Evolutionary conservation across 2,888 invertebrate genomes (phyloP), one percentile per base, ranked within the genome.

Genomic region (Frankliniella fusca): DNA sequence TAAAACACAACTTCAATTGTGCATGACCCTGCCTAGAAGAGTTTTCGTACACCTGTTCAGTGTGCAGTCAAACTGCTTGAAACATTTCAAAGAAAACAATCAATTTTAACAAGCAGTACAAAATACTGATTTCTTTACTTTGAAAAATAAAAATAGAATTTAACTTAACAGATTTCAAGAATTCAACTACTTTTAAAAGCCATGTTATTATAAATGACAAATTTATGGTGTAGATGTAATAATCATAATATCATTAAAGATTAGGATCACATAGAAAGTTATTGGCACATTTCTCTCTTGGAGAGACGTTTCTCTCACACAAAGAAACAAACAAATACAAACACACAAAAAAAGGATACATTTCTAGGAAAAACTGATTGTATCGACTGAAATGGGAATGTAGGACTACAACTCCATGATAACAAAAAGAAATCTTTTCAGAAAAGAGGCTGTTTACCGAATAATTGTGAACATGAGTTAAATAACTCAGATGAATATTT

Each of bases 41-140:
- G 27, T 18, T 76, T 12, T 27, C 1, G 70, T 76, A 76, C 27
- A 27, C 70, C 9, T 76, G 27, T 10, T 27, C 70, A 76, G 70
- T 76, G 27, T 10, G 70, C 70, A 76, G 70, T 76, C 27, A 76
- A 76, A 76, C 70, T 76, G 70, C 70, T 27, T 76, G 8, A 8
- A 70, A 70, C 70, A 23, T 70, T n/a, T 23, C 5, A 11, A 70
- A 70, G 23, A 70, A 76, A 76, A 27, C 27, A 76, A 54, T 54
- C 54, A 54, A 76, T 76, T 27, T 27, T 12, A 76, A 76, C 70
- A 76, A 76, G 70, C 70, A 76, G 70, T 76, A 76, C 70, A 76
- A 76, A 76, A 76, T 76, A 76, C 70, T 76, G 70, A 76, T 76
- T 76, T 61, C 38, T 38, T 38, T 5, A 38, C 38, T 38, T 76